These are phyloP conservation scores for Noctua comes DNA, from an alignment of 2,888 invertebrate genomes.

Conservation along the genomic window DNA sequence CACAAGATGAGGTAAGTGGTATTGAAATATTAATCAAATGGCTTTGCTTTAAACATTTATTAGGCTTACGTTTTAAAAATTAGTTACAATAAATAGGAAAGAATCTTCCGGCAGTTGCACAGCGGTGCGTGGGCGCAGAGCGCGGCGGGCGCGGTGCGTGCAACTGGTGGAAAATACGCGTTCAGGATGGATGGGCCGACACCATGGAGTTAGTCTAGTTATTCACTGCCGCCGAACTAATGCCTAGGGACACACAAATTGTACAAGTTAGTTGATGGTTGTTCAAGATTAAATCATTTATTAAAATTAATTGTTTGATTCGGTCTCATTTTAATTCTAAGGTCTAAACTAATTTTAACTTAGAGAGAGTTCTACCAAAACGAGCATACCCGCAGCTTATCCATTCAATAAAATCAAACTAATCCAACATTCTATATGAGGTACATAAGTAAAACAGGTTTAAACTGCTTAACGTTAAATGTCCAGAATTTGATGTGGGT, in stretches of 20 bases:
- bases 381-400: neutral
- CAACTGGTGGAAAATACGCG: slow-evolving; percentile 89
- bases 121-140: slow-evolving; percentile 64
- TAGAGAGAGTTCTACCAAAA: neutral
- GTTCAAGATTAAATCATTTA: neutral
- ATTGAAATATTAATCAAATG: slow-evolving; percentile 42
- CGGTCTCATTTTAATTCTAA: neutral
- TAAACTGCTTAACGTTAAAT: neutral
- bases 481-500: neutral
- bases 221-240: slow-evolving; percentile 73
- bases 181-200: slow-evolving; percentile 83
- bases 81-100: slow-evolving; percentile 70
- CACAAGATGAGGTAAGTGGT: slow-evolving; percentile 1
- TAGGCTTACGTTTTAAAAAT: slow-evolving; percentile 71
- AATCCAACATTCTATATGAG: neutral
- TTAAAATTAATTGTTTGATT: neutral
- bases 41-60: slow-evolving; percentile 68
- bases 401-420: neutral
- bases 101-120: slow-evolving; percentile 89
- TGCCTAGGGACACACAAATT: slow-evolving; percentile 78
- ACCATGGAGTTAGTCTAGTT: slow-evolving; percentile 82
- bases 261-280: slow-evolving; percentile 49
- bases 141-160: slow-evolving; percentile 79
- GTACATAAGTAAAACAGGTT: neutral
- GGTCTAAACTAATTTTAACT: neutral